These are phyloP conservation scores for Alcedo atthis DNA, from an alignment of 2,797 vertebrate species.

Conservation along the genomic window DNA sequence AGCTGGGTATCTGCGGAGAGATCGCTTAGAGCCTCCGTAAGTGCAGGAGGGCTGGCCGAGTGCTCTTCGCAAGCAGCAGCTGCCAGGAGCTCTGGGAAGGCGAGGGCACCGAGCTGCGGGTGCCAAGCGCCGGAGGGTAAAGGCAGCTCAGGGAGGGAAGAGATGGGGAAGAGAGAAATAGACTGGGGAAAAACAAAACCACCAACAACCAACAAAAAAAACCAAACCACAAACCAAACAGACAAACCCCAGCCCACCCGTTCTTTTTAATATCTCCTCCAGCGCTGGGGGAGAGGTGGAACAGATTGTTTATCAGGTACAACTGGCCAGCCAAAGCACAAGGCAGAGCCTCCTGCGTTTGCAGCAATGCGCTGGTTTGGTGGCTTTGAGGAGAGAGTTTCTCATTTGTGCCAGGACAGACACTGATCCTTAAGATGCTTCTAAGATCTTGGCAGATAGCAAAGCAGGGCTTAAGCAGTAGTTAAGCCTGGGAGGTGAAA, in stretches of 20 bases:
- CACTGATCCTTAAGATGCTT: neutral
- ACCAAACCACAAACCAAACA: too few relatives aligned
- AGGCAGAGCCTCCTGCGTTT: neutral
- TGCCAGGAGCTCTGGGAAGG: neutral
- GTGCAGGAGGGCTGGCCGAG: fast-evolving
- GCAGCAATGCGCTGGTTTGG: neutral
- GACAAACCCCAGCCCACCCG: too few relatives aligned
- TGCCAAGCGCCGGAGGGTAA: fast-evolving
- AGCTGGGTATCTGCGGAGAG: fast-evolving
- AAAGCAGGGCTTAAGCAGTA: neutral
- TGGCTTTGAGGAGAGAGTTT: neutral
- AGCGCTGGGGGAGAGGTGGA: neutral
- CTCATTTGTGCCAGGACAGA: neutral
- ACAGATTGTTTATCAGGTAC: neutral
- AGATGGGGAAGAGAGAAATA: neutral
- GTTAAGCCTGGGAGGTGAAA: neutral
- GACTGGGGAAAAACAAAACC: too few relatives aligned
- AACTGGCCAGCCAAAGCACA: neutral
- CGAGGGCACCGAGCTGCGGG: neutral
- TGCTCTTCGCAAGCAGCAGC: fast-evolving
- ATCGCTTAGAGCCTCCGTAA: fast-evolving
- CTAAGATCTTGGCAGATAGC: neutral
- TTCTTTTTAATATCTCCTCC: fast-evolving
- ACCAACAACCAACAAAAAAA: too few relatives aligned
- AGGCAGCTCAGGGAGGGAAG: neutral